These are phyloP conservation scores for Eulemur rubriventer DNA, from an alignment of 2,797 vertebrate species.

Conservation along the genomic window DNA sequence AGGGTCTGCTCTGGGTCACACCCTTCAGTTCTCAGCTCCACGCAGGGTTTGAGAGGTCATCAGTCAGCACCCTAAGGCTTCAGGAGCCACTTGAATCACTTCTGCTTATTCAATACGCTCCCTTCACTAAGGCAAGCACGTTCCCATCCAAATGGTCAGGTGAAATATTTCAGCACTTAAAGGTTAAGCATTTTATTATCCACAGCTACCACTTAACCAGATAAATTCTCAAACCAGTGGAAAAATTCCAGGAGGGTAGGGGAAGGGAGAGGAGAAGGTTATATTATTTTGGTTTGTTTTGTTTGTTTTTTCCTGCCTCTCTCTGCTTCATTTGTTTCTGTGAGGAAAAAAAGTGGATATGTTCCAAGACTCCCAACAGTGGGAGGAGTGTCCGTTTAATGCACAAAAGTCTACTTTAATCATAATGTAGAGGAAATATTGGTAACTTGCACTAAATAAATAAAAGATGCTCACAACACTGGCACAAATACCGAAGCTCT, in stretches of 20 bases:
- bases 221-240: neutral
- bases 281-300: neutral
- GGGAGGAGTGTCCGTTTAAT: neutral
- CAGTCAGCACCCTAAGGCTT: neutral
- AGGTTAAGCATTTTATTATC: conserved; percentile 11
- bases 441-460: neutral
- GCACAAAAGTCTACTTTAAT: neutral
- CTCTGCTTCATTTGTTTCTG: neutral
- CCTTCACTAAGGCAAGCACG: neutral
- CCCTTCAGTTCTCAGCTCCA: neutral
- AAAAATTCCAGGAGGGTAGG: neutral
- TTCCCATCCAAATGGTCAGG: neutral
- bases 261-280: neutral
- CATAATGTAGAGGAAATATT: neutral
- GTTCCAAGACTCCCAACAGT: neutral
- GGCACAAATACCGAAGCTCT: neutral
- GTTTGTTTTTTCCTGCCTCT: neutral
- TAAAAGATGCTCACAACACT: neutral
- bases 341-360: neutral
- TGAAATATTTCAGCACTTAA: neutral
- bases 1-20: neutral
- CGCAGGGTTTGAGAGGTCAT: neutral
- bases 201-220: neutral
- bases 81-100: neutral
- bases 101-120: neutral